Base-by-base conservation (phyloP, 2,113 vertebrate genomes). In the Bothrops jararaca region DNA sequence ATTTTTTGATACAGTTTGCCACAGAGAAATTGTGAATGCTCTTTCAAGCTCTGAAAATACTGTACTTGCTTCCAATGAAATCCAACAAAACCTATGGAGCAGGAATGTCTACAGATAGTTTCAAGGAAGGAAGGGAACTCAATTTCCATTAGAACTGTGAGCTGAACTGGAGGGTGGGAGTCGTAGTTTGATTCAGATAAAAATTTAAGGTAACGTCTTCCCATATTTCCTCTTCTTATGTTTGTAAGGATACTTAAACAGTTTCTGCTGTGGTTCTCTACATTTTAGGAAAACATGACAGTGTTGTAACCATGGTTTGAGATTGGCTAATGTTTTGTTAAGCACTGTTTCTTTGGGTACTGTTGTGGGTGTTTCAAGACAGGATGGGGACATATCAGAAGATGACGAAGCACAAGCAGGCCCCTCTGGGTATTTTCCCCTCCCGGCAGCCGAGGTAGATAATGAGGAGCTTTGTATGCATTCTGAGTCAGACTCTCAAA, bases 11-110 rank as follows among this genome's bases (percentile, higher is more conserved):
- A 95, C 54, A 94, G 91, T 22, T 93, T 96, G 90, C 92, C 94
- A 94, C 93, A 94, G 96, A 94, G 92, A 95, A 96, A 96, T 90
- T 87, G 64, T 93, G 92, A 95, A 85, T 96, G 26, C 57, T 96
- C 12, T 54, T 97, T 97, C 18, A 91, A 94, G 85, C 94, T 93
- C 95, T 94, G 60, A 91, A 42, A 10, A 60, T 93, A 93, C 42
- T 42, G 42, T 42, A 42, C 94, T 57, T 90, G 52, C 57, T 92
- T 94, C 89, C 89, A 95, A 91, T 91, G 95, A 94, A 91, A 91
- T 95, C 94, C 54, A 93, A 91, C 20, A 80, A 74, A 95, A 86
- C 92, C 4, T 94, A 94, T 95, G 94, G 96, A 93, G 93, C 60
- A n/a, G 60, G 87, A 86, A n/a, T 0, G 48, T 80, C 92, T 94